Base-by-base conservation (phyloP, 2,888 invertebrate species). In the Noctuana brunneofusca region DNA sequence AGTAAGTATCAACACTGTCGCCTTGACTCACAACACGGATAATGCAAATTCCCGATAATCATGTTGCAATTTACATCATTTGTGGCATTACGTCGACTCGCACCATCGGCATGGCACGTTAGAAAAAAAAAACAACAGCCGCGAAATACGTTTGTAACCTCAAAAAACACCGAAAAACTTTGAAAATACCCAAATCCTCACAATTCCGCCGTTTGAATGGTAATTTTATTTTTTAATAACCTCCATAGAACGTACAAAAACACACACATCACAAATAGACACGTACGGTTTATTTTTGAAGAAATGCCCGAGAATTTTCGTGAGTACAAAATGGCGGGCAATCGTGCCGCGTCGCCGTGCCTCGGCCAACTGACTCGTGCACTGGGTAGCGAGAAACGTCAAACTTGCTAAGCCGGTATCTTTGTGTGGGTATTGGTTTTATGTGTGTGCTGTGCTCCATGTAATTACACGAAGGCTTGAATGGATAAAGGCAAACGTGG, bases 331-430 rank as follows among this genome's bases (percentile, higher is more conserved):
- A 87, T 87, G 83, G 85, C 86, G 83, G 75, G 69, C 82, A 83
- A 75, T 79, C 77, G 75, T 81, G 71, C 87, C 87, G 87, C 88
- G 84, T 80, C 86, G 89, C 89, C 88, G 87, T 79, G 78, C 86
- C 82, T 84, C 88, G 89, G 85, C 87, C 84, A 84, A 91, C 90
- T 90, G 89, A 87, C 75, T 78, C 74, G 74, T 65, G 64, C 68
- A 68, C 70, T 69, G 73, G 74, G 75, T 74, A 79, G 74, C 79
- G 86, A 86, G 63, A 63, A 57, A 86, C 86, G 89, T 87, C 89
- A 89, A 90, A 89, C 89, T 84, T 81, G 89, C 86, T 76, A 69
- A 58, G 60, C 66, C 53, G 70, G 66, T 60, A 43, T 58, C 54
- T 64, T 41, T 64, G 67, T 58, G 66, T 65, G 68, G 20, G 65